Evolutionary conservation across 1,140 invertebrate species (phyloP).

Genomic region (Geopemphigus sp.): DNA sequence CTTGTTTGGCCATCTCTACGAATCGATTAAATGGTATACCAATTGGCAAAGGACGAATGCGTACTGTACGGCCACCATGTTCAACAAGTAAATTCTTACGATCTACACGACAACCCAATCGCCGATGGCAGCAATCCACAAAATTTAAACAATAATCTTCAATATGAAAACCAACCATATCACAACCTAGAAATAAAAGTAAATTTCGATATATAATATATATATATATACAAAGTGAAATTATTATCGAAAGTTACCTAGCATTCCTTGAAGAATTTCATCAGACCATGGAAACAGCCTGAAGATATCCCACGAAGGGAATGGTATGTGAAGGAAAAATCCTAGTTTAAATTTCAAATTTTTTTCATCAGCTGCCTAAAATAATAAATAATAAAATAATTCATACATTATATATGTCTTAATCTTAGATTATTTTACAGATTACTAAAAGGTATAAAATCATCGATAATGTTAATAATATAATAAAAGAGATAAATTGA

Average conservation of each 20-base stretch:
- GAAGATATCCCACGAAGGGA: conserved; percentile 89
- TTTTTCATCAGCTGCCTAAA: conserved; percentile 72
- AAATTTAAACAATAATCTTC: conserved; percentile 89
- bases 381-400: conserved; percentile 13
- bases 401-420: background rate
- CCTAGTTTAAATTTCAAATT: conserved; percentile 76
- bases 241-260: conserved; percentile 58
- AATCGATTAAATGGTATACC: conserved; percentile 86
- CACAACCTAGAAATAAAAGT: conserved; percentile 65
- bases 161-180: conserved; percentile 90
- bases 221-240: too few species aligned
- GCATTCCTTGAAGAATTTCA: conserved; percentile 83
- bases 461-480: too few species aligned
- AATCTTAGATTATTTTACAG: too few species aligned
- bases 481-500: too few species aligned
- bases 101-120: conserved; percentile 82
- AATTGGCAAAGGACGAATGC: conserved; percentile 78
- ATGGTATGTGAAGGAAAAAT: conserved; percentile 89
- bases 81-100: conserved; percentile 79
- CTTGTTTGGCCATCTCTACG: conserved; percentile 74
- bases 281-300: conserved; percentile 85
- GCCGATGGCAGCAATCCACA: conserved; percentile 84
- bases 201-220: background rate
- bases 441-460: too few species aligned
- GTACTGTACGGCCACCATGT: conserved; percentile 78